These are phyloP conservation scores for Penaeus monodon DNA, from an alignment of 2,888 invertebrate genomes.

Conservation along the genomic window DNA sequence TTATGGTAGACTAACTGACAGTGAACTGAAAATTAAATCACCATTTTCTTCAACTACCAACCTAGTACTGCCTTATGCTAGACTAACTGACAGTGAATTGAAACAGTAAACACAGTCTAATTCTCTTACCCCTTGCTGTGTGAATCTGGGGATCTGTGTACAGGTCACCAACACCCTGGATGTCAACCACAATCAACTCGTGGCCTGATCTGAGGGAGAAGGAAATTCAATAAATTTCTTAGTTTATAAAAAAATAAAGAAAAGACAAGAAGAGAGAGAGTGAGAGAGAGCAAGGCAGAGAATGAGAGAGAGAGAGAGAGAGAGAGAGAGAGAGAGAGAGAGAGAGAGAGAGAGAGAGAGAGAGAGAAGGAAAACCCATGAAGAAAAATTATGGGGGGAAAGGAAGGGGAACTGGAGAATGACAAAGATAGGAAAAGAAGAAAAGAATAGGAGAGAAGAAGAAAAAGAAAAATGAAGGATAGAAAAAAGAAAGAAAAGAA, in stretches of 20 bases:
- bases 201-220: constrained; percentile 71
- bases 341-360: background rate
- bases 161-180: constrained; percentile 75
- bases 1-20: too few relatives aligned
- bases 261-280: background rate
- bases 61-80: too few relatives aligned
- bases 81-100: too few relatives aligned
- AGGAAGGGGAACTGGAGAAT: too few relatives aligned
- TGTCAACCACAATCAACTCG: constrained; percentile 74
- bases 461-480: too few relatives aligned
- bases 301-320: background rate
- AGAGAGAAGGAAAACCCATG: background rate
- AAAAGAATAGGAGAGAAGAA: too few relatives aligned
- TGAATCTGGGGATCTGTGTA: constrained; percentile 76
- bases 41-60: too few relatives aligned
- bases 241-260: background rate
- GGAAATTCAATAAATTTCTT: background rate
- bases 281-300: background rate
- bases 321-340: too few relatives aligned
- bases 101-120: background rate
- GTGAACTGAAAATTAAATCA: too few relatives aligned
- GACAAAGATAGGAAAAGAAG: too few relatives aligned
- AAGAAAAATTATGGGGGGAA: too few relatives aligned
- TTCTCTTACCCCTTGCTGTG: constrained; percentile 70
- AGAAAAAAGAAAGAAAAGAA: too few relatives aligned